Evolutionary conservation across 2,888 invertebrate genomes (phyloP), one percentile per base, ranked within the genome.

Genomic region (Stenodema calcarata): DNA sequence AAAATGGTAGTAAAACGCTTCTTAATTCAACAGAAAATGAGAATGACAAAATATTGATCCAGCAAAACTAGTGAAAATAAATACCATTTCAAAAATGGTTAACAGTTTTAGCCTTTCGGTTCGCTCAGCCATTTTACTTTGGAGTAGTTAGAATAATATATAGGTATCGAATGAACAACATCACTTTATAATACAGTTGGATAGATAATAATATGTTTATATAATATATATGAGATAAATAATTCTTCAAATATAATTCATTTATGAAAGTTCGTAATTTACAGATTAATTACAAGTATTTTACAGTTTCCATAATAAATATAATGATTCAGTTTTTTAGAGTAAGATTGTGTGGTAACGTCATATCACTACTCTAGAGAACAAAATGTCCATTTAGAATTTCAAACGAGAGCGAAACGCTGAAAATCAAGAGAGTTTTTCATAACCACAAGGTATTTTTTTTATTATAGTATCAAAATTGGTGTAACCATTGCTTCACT

Each of bases 251-350:
- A 88, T 84, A 87, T 85, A 88, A 86, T 87, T 87, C 75, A 87
- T 86, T 82, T 88, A 87, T 87, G 88, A 88, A 88, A 88, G 87
- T 82, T 78, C 81, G 83, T 82, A 86, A 87, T 88, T 73, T 87
- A 88, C 88, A 88, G 86, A 69, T 50, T 88, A 88, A 86, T 88
- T 88, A 88, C 88, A 88, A 85, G 62, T 87, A 87, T 88, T 78
- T 86, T 88, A 88, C 88, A 88, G 82, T 75, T 78, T 87, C 76
- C 69, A 88, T 88, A 87, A 87, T 87, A 87, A 87, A 87, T 87
- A 87, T 87, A 87, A 76, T 86, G 76, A 76, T 86, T 86, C 50
- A 81, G 81, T 86, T 87, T 76, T 73, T 83, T 50, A 70, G 75
- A 76, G 75, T 87, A 76, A 76, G 86, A 86, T 78, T 86, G 78